phyloP scores from a whole-genome alignment of 2,888 invertebrate species.

The Hirtodrosophila cameraria region DNA sequence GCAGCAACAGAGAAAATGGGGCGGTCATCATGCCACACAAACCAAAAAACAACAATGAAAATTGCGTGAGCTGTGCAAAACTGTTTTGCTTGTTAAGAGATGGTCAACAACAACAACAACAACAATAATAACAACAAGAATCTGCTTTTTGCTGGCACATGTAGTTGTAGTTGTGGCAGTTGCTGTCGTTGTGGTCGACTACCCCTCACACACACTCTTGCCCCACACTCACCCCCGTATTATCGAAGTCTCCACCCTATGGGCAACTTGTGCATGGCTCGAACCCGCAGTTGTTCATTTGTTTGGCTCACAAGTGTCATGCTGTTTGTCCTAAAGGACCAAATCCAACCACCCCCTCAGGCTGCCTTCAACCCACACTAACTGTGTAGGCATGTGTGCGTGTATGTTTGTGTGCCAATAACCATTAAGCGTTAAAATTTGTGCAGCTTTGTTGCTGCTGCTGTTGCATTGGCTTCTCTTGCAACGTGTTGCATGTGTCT shows the following conservation, averaged over 20 bases:
- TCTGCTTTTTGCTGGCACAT: constrained; percentile 31
- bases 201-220: constrained; percentile 8
- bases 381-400: constrained; percentile 15
- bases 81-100: constrained; percentile 69
- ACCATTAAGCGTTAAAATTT: constrained; percentile 75
- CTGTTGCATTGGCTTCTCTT: constrained; percentile 39
- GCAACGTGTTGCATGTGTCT: constrained; percentile 4
- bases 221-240: not conserved
- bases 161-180: constrained; percentile 44
- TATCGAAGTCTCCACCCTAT: constrained; percentile 30
- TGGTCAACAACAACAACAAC: constrained; percentile 43
- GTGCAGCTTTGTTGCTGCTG: constrained; percentile 47
- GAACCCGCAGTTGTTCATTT: constrained; percentile 68
- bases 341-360: not conserved
- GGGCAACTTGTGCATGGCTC: constrained; percentile 57
- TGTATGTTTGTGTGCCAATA: constrained; percentile 62
- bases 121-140: constrained; percentile 10
- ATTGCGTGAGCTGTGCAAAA: constrained; percentile 70
- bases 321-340: constrained; percentile 51
- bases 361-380: not conserved
- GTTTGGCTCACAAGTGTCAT: constrained; percentile 72
- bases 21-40: constrained; percentile 12
- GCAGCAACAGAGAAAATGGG: too few species aligned
- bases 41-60: constrained; percentile 50
- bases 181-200: constrained; percentile 62